phyloP scores from a whole-genome alignment of 2,113 vertebrate genomes.

The Elachura formosa region DNA sequence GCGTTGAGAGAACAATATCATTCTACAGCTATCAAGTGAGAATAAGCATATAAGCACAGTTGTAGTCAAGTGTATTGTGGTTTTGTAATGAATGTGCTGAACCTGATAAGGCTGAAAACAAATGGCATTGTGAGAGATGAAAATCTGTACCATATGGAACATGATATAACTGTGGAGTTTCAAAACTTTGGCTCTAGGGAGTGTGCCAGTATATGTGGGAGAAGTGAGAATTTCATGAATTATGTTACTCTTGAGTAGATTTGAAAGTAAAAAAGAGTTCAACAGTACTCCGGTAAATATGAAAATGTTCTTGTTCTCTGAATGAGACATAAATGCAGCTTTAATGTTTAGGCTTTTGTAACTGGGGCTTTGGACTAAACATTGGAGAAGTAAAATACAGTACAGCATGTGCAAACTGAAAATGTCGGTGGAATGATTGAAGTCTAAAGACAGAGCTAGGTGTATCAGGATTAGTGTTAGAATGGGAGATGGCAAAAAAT shows the following conservation, averaged over 20 bases:
- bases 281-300: constrained; percentile 11
- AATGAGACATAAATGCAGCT: background rate
- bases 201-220: constrained; percentile 2
- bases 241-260: constrained; percentile 39
- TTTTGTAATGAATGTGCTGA: constrained; percentile 31
- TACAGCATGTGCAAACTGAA: background rate
- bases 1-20: background rate
- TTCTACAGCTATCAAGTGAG: background rate
- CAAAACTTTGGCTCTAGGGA: constrained; percentile 22
- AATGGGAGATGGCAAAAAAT: background rate
- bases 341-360: constrained; percentile 4
- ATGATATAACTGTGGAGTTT: background rate
- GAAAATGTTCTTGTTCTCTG: constrained; percentile 17
- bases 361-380: background rate
- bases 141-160: constrained; percentile 56
- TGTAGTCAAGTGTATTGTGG: background rate
- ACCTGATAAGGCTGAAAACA: constrained; percentile 42
- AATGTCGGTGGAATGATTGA: background rate
- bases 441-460: background rate
- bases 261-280: constrained; percentile 49
- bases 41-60: background rate
- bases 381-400: background rate
- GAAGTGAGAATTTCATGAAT: constrained; percentile 59
- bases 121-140: background rate
- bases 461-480: background rate